Evolutionary conservation across 2,888 invertebrate genomes (phyloP).

Genomic region (Conistra vaccinii): DNA sequence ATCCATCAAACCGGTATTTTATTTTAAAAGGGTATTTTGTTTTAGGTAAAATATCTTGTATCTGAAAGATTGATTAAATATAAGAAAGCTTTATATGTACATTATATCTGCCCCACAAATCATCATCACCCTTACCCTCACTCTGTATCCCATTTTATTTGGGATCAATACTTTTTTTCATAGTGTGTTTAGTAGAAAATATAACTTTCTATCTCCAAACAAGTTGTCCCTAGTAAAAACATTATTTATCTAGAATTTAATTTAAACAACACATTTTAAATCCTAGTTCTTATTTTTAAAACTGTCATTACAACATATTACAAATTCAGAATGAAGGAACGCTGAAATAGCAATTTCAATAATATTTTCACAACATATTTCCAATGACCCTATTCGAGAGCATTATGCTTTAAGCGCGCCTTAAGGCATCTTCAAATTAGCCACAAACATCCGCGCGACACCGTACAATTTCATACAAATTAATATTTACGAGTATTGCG

Average conservation of each 20-base stretch:
- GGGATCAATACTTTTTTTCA: neutral
- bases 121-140: neutral
- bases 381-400: neutral
- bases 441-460: neutral
- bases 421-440: neutral
- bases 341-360: conserved; percentile 1
- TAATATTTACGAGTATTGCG: neutral
- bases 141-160: neutral
- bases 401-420: neutral
- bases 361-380: neutral
- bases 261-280: neutral
- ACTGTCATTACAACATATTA: neutral
- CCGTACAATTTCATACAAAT: neutral
- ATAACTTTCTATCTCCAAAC: neutral
- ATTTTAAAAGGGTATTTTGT: neutral
- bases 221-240: neutral
- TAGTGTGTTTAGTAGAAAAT: neutral
- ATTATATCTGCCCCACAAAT: neutral
- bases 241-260: neutral
- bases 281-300: neutral
- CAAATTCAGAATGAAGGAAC: neutral
- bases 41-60: neutral
- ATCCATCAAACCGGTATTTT: neutral
- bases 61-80: neutral
- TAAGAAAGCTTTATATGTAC: neutral